phyloP scores from a whole-genome alignment of 2,113 vertebrate genomes.

The Salvelinus sp. region DNA sequence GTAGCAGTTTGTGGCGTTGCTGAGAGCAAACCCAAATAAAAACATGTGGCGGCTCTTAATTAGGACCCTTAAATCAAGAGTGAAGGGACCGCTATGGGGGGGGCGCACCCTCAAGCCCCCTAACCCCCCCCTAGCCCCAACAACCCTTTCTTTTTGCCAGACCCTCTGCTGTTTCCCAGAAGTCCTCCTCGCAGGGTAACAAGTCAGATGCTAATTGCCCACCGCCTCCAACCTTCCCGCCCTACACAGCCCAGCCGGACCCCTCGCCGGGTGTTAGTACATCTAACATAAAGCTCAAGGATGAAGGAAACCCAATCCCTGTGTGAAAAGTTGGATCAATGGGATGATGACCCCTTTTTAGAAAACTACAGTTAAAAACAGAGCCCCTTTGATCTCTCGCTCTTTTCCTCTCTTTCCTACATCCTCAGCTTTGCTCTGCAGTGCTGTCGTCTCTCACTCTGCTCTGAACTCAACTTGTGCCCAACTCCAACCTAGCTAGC shows the following conservation, averaged over 20 bases:
- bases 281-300: too few species aligned
- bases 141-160: slow-evolving; percentile 41
- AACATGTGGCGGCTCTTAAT: slow-evolving; percentile 30
- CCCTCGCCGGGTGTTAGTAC: neutral
- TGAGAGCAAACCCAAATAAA: slow-evolving; percentile 18
- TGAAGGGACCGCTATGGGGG: neutral
- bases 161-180: slow-evolving; percentile 39
- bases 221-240: neutral
- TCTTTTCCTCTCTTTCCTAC: neutral
- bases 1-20: neutral
- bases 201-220: slow-evolving; percentile 56
- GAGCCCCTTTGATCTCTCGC: neutral
- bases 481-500: slow-evolving; percentile 4
- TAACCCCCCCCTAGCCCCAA: neutral
- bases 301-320: slow-evolving; percentile 44
- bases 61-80: neutral
- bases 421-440: neutral
- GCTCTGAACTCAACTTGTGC: neutral
- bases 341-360: slow-evolving; percentile 35
- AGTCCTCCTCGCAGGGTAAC: slow-evolving; percentile 26
- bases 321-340: slow-evolving; percentile 39
- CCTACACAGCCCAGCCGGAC: neutral
- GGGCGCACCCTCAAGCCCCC: neutral
- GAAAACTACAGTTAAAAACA: slow-evolving; percentile 40
- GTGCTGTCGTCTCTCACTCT: neutral